Base-by-base conservation (phyloP, 2,113 vertebrate genomes). In the Athene cunicularia region DNA sequence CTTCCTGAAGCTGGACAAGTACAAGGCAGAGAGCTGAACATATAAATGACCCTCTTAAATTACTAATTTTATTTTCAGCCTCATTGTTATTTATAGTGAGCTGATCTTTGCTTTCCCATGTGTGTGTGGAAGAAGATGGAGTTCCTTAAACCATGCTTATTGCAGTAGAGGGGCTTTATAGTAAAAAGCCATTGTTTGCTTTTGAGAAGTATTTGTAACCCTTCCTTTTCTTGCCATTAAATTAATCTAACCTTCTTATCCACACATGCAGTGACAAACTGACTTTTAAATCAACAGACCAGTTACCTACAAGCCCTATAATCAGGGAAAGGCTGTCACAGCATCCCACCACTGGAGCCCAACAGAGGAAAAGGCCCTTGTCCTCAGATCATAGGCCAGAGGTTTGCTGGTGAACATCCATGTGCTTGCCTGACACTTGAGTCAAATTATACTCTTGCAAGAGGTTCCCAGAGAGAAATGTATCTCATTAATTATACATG, bases 401-500 rank as follows among this genome's bases (percentile, higher is more conserved):
- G 75, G 74, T 53, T 7, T 68, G 49, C 90, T 8, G 28, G 53
- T 58, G 63, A 97, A 82, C 35, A 35, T 52, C 30, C n/a, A 24
- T 50, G 75, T 96, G 58, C 90, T 94, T 91, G 62, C 66, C 66
- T 14, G 27, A 70, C 35, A 55, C 23, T 53, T 43, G 68, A 89
- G 88, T 96, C 85, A 90, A 90, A 96, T 52, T 66, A 64, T 33
- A 12, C 5, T 93, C 72, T 70, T 74, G 32, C 67, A 91, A 96
- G 52, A 30, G 2, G 26, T 81, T 60, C n/a, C 41, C 27, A 33
- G 70, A 80, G 80, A 93, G 58, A 79, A n/a, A 74, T 7, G 5
- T 70, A 30, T 68, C 50, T 87, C 39, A 90, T 96, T 94, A 93
- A 94, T 98, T 92, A 97, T 73, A 86, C 56, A 91, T 81, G 59